phyloP scores from a whole-genome alignment of 2,113 vertebrate species.

The Pithys albifrons region DNA sequence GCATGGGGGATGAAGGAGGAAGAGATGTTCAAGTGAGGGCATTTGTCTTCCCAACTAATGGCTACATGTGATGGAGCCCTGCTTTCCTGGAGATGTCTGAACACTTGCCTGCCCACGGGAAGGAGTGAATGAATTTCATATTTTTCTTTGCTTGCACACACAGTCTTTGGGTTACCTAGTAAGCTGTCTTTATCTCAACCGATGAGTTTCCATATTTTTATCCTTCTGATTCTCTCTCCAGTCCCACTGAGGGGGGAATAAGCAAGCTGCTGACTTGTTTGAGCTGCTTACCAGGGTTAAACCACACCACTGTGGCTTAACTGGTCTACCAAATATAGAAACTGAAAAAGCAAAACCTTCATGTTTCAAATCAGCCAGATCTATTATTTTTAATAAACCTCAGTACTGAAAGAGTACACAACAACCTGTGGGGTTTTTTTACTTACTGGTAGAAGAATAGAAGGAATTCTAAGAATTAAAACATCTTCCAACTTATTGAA shows the following conservation, averaged over 20 bases:
- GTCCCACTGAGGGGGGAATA: neutral
- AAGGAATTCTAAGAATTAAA: neutral
- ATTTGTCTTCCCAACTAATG: neutral
- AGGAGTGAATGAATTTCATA: neutral
- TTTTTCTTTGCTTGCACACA: neutral
- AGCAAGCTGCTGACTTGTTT: neutral
- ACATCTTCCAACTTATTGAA: neutral
- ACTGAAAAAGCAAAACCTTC: neutral
- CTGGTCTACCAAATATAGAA: neutral
- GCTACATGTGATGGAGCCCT: fast-evolving
- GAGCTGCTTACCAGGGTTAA: neutral
- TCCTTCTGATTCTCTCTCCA: neutral
- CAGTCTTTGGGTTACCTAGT: neutral
- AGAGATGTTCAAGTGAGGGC: neutral
- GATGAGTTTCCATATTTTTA: neutral
- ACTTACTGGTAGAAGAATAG: neutral
- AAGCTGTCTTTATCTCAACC: neutral
- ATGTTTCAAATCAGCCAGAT: neutral
- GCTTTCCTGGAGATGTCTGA: neutral
- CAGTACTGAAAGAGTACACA: neutral
- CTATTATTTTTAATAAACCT: neutral
- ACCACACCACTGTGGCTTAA: neutral
- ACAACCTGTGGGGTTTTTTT: neutral
- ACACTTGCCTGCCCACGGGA: neutral
- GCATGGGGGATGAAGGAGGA: neutral